Evolutionary conservation across 1,140 invertebrate genomes (phyloP), one percentile per base, ranked within the genome.

Genomic region (Ceratitis capitata): DNA sequence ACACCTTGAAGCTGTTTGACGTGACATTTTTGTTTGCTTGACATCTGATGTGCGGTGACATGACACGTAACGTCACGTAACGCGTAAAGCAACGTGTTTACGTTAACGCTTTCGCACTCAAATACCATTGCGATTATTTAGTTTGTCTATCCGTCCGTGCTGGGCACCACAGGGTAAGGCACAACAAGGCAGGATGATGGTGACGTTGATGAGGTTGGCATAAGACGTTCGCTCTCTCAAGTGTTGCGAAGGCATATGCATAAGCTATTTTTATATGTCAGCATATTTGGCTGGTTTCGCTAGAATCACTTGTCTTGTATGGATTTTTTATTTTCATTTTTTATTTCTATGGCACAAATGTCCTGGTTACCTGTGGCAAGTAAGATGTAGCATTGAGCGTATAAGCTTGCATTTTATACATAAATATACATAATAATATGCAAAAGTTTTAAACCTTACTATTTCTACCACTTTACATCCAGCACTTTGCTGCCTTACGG

Each of bases 11-110:
- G 69, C 69, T 42, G 47, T 45, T 23, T 69, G 58, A 69, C 84
- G 84, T 85, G 84, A 85, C 84, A 85, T 39, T 85, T 85, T 74
- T 45, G 84, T 74, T 85, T 49, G 35, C 26, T n/a, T 85, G 51
- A 85, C 56, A 61, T 85, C 84, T 69, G 35, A 61, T 85, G 84
- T 61, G 58, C 32, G 58, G 58, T 49, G 84, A 85, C 84, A 74
- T 85, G 56, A 58, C 61, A 51, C 51, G 26, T 61, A 61, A 61
- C 58, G 58, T 61, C 29, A 83, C 47, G 82, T 83, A 49, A 83
- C 82, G 82, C 51, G 82, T 49, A 47, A 78, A 42, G 69, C 42
- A 47, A 42, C 42, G 42, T 78, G 32, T 84, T 35, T 58, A 84
- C 53, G 83, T 84, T 56, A 84, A 84, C 83, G 83, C 47, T 29